Conservation (phyloP, 1,140 invertebrate species). For the Sycophaga agraensis region DNA sequence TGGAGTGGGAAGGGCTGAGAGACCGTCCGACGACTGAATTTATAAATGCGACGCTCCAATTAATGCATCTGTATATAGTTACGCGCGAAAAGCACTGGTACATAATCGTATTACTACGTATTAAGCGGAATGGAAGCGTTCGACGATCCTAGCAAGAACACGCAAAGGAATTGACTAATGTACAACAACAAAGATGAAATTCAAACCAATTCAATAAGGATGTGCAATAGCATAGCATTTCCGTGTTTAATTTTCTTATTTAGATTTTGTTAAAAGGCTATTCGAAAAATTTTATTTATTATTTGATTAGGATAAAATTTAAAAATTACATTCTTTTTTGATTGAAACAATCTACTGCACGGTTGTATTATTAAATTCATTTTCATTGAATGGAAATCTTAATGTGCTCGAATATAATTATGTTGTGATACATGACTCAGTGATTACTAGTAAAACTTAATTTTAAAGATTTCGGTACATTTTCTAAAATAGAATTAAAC, state of each 20-base stretch:
- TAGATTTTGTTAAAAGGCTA: conserved; percentile 10
- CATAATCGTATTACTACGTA: conserved; percentile 47
- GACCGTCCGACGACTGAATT: conserved; percentile 38
- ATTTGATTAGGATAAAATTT: no score
- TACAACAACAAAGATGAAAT: conserved; percentile 17
- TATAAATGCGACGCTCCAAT: conserved; percentile 31
- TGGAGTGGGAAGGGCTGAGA: conserved; percentile 30
- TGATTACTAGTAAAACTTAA: conserved; percentile 3
- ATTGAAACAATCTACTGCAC: no score
- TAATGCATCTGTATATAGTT: conserved; percentile 38
- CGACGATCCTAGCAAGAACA: conserved; percentile 21
- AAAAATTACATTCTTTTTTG: no score
- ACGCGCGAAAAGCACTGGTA: conserved; percentile 38
- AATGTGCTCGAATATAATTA: no score
- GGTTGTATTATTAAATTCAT: no score
- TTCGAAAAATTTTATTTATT: no score
- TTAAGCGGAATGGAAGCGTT: conserved; percentile 34
- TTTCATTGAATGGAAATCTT: no score
- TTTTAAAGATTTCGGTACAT: conserved; percentile 6
- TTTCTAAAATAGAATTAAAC: background rate
- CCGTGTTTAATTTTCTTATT: conserved; percentile 18
- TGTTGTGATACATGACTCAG: conserved; percentile 20
- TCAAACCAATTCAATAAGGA: conserved; percentile 31
- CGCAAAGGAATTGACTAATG: conserved; percentile 36
- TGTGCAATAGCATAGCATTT: conserved; percentile 40